Base-by-base conservation (phyloP, 2,113 vertebrate genomes). In the Forbesichthys agassizii region DNA sequence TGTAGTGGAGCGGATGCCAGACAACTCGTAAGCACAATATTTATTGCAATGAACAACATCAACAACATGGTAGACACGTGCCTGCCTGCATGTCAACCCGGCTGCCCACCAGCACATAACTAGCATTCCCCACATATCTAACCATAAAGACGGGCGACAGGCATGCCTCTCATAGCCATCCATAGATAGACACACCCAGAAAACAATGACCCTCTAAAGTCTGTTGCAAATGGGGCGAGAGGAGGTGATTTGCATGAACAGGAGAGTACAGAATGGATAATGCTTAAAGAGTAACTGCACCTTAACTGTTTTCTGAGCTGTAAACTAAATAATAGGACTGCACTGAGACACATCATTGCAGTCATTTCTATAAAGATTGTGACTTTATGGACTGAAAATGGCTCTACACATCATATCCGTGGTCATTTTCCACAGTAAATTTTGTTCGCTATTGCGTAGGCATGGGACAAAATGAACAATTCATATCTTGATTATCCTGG, bases 91-190 rank as follows among this genome's bases (percentile, higher is more conserved):
- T 59, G 54, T 33, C 33, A 0, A 62, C 69, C 63, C 82, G 74
- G 79, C 80, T 83, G 79, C 84, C 85, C 88, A 82, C 85, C 85
- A 83, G 55, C 54, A 51, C 87, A 88, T 88, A 83, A 88, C 87
- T 89, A 42, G 36, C 36, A 42, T 42, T 42, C 36, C 7, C 36
- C 36, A 42, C 36, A 42, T 42, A 42, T 52, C 13, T 10, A 14
- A 11, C 49, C 13, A 12, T 10, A 52, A 11, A 90, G 79, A 86
- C 83, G 78, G 81, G 64, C 60, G 42, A 47, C 71, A 79, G 77
- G 76, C 81, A 82, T 84, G 75, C 72, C 48, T 67, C 82, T 86
- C 86, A 79, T 83, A 74, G 71, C 73, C 33, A 10, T 33, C 73
- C 73, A 66, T 72, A 79, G 73, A 69, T 75, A 75, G 61, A 60